Evolutionary conservation across 2,888 invertebrate genomes (phyloP).

Genomic region (Caenorhabditis sp.): DNA sequence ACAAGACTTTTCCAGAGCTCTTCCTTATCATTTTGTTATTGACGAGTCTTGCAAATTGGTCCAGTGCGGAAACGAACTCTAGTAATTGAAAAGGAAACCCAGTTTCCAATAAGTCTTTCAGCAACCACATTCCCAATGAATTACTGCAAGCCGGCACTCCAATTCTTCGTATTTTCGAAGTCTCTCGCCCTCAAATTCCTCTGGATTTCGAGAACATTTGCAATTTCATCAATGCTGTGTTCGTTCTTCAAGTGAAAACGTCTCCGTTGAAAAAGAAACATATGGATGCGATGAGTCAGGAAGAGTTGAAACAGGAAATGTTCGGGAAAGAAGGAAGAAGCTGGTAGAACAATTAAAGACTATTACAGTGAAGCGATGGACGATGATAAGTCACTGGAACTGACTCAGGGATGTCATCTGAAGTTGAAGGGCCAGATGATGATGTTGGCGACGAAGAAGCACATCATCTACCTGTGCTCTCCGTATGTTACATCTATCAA

Average conservation of each 20-base stretch:
- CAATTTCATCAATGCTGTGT: conserved; percentile 83
- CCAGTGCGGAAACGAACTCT: conserved; percentile 78
- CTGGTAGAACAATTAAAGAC: not conserved
- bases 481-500: conserved; percentile 81
- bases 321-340: not conserved
- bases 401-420: conserved; percentile 70
- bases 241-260: conserved; percentile 79
- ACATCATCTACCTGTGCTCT: conserved; percentile 81
- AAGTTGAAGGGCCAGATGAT: conserved; percentile 82
- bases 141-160: conserved; percentile 78
- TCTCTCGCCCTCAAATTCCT: conserved; percentile 81
- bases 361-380: conserved; percentile 27
- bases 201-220: conserved; percentile 82
- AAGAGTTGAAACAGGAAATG: conserved; percentile 44
- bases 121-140: conserved; percentile 77
- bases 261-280: conserved; percentile 64
- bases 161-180: conserved; percentile 76
- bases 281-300: conserved; percentile 45
- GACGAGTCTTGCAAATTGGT: conserved; percentile 80
- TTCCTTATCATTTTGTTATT: conserved; percentile 80
- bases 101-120: no score
- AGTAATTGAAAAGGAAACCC: conserved; percentile 68
- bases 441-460: conserved; percentile 71
- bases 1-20: conserved; percentile 68
- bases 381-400: conserved; percentile 15